These are phyloP conservation scores for Rhipidura dahli DNA, from an alignment of 2,113 vertebrate species.

Conservation along the genomic window DNA sequence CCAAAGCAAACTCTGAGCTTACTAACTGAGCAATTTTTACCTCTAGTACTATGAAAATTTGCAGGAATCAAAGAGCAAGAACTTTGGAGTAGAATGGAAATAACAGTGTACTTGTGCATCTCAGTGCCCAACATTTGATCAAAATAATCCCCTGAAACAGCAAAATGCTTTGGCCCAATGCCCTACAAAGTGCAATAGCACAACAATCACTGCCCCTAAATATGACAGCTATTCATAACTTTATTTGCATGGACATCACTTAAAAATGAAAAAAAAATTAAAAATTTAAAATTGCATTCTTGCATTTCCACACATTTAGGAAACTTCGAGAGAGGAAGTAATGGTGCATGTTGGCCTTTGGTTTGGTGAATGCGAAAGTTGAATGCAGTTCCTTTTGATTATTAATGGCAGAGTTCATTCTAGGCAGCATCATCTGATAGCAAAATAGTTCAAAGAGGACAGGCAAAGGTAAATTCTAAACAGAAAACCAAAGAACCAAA, in stretches of 20 bases:
- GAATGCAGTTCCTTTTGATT: background rate
- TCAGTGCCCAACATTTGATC: background rate
- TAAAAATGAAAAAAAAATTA: too few species aligned
- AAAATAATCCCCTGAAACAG: background rate
- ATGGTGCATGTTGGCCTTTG: background rate
- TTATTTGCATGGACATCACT: background rate
- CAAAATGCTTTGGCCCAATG: background rate
- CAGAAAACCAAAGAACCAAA: background rate
- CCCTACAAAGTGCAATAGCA: background rate
- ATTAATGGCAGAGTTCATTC: background rate
- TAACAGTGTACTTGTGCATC: background rate
- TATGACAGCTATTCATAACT: background rate
- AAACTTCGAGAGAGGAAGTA: background rate
- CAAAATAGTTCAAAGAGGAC: background rate
- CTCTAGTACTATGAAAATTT: background rate
- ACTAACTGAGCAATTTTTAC: background rate
- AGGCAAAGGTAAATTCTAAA: background rate
- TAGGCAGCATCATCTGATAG: background rate
- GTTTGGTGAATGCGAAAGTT: background rate
- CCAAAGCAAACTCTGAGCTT: background rate
- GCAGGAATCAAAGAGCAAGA: background rate
- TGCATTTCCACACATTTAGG: background rate
- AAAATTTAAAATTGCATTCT: background rate
- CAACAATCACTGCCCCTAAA: background rate
- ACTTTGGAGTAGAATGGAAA: rapidly evolving